phyloP scores from a whole-genome alignment of 2,797 vertebrate genomes.

The Sarcoramphus papa region DNA sequence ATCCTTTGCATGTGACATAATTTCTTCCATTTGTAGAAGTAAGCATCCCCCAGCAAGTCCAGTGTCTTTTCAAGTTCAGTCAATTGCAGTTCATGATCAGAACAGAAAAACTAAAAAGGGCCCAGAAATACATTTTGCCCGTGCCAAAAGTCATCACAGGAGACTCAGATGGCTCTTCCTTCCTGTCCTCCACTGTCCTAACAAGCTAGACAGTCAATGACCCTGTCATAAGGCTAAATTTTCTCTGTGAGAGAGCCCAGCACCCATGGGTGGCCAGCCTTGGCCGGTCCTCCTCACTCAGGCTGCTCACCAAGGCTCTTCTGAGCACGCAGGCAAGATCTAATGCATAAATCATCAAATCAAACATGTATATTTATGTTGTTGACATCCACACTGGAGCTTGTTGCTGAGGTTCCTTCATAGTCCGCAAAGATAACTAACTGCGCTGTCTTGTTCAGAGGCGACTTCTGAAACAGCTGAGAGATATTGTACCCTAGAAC shows the following conservation, averaged over 20 bases:
- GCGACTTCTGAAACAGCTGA: not conserved
- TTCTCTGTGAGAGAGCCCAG: not conserved
- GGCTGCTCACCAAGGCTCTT: not conserved
- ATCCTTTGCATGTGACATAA: not conserved
- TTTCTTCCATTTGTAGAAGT: not conserved
- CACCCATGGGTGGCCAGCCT: accelerated
- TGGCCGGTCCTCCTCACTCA: not conserved
- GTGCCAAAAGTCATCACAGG: not conserved
- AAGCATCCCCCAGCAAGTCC: not conserved
- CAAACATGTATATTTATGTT: not conserved
- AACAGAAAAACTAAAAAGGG: not conserved
- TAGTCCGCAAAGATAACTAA: not conserved
- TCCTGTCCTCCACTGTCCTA: not conserved
- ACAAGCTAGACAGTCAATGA: not conserved
- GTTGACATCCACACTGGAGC: not conserved
- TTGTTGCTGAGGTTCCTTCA: not conserved
- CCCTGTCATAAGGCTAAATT: not conserved
- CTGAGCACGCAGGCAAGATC: not conserved
- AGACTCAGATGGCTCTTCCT: not conserved
- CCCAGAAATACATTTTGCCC: not conserved
- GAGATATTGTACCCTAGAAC: not conserved
- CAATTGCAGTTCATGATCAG: not conserved
- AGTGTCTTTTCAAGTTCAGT: not conserved
- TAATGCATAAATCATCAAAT: not conserved
- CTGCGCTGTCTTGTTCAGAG: not conserved